Evolutionary conservation across 2,797 vertebrate species (phyloP).

Genomic region (Ceryle rudis): DNA sequence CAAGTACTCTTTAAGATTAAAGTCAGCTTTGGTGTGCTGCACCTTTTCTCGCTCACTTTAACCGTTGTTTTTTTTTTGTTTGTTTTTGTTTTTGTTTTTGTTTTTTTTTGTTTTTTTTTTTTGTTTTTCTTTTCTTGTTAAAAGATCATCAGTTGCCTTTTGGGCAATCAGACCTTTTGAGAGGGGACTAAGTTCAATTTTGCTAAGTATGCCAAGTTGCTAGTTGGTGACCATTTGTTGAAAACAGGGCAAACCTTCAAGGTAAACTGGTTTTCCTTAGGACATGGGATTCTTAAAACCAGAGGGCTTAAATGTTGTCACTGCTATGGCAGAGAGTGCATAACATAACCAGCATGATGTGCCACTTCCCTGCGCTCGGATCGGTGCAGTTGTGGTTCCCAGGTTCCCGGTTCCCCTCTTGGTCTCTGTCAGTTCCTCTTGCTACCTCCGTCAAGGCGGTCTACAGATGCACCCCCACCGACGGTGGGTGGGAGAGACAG

Average conservation of each 20-base stretch:
- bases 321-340: rapidly evolving
- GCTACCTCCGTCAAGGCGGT: rapidly evolving
- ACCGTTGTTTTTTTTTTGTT: neutral
- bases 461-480: neutral
- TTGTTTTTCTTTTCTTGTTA: neutral
- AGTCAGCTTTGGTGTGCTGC: neutral
- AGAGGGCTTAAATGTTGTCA: neutral
- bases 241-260: neutral
- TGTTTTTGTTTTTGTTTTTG: too few relatives aligned
- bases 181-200: neutral
- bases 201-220: rapidly evolving
- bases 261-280: neutral
- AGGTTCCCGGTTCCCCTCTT: neutral
- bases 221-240: neutral
- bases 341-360: rapidly evolving
- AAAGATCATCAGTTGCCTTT: neutral
- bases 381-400: rapidly evolving
- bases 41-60: neutral
- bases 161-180: neutral
- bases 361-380: rapidly evolving
- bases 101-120: neutral
- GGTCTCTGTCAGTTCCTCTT: neutral
- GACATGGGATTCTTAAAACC: neutral
- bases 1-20: neutral
- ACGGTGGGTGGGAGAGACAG: neutral